Percentiles rank a stretch among this genome's conserved stretches.
Evolutionary conservation across 2,888 invertebrate genomes (phyloP).

Genomic region (Eueremaeus valkanovi): DNA sequence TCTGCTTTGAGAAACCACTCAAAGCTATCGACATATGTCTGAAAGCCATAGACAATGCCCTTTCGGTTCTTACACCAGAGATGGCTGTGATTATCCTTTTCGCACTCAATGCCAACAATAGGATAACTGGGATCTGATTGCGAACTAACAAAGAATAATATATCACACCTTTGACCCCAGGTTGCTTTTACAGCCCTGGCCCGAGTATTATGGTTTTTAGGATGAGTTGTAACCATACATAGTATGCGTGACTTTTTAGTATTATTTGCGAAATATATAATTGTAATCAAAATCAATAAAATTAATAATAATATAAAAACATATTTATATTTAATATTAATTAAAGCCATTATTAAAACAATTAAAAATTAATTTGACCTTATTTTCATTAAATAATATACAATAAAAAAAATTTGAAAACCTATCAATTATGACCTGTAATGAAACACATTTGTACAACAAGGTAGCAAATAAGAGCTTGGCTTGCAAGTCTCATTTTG

Average conservation of each 20-base stretch:
- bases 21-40: neutral
- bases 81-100: neutral
- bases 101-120: neutral
- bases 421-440: too few relatives aligned
- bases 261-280: too few relatives aligned
- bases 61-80: slow-evolving; percentile 6
- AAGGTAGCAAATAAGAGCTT: too few relatives aligned
- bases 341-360: too few relatives aligned
- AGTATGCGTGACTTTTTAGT: neutral
- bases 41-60: neutral
- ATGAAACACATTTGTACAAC: too few relatives aligned
- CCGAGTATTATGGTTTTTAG: neutral
- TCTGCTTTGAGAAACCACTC: slow-evolving; percentile 24
- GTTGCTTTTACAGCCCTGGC: neutral
- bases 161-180: slow-evolving; percentile 22
- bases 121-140: slow-evolving; percentile 9
- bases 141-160: neutral
- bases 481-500: too few relatives aligned
- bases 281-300: too few relatives aligned
- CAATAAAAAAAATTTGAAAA: too few relatives aligned
- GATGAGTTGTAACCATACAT: slow-evolving; percentile 14
- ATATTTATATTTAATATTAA: too few relatives aligned
- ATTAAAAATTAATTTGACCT: too few relatives aligned
- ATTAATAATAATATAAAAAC: too few relatives aligned
- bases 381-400: too few relatives aligned